Conservation (phyloP, 1,140 invertebrate genomes). For the Geopemphigus sp. region DNA sequence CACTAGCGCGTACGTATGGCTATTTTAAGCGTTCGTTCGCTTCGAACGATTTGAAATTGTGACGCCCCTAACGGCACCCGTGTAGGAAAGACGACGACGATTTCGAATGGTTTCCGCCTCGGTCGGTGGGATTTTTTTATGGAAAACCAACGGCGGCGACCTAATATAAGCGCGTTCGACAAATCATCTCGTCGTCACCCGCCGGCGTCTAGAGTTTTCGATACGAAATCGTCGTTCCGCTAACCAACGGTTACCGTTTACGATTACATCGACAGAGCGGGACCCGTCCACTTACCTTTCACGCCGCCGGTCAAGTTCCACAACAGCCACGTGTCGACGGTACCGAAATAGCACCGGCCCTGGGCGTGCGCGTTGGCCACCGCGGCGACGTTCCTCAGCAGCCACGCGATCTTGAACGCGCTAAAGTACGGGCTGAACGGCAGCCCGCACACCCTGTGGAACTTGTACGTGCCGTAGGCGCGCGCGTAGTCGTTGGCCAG, state of each 20-base stretch:
- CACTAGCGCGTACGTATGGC: no score
- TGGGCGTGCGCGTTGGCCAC: conserved; percentile 76
- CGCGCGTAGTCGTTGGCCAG: conserved; percentile 53
- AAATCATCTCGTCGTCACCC: no score
- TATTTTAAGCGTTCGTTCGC: no score
- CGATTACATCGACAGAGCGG: no score
- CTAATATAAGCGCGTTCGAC: neutral
- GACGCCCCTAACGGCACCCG: no score
- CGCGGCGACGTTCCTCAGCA: conserved; percentile 81
- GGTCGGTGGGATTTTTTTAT: no score
- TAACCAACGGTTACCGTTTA: neutral
- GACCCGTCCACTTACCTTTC: neutral
- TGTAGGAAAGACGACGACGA: no score
- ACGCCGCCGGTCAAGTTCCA: conserved; percentile 60
- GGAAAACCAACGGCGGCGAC: no score
- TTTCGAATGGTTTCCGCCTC: no score
- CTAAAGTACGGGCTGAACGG: conserved; percentile 96
- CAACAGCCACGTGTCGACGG: conserved; percentile 93
- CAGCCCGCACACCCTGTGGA: conserved; percentile 81
- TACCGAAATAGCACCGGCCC: conserved; percentile 83
- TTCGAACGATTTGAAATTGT: no score
- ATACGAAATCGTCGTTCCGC: no score
- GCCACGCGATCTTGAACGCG: conserved; percentile 87
- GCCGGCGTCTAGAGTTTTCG: no score
- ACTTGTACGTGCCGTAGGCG: conserved; percentile 61